These are phyloP conservation scores for Speoplatyrhinus poulsoni DNA, from an alignment of 2,113 vertebrate genomes.

Conservation along the genomic window DNA sequence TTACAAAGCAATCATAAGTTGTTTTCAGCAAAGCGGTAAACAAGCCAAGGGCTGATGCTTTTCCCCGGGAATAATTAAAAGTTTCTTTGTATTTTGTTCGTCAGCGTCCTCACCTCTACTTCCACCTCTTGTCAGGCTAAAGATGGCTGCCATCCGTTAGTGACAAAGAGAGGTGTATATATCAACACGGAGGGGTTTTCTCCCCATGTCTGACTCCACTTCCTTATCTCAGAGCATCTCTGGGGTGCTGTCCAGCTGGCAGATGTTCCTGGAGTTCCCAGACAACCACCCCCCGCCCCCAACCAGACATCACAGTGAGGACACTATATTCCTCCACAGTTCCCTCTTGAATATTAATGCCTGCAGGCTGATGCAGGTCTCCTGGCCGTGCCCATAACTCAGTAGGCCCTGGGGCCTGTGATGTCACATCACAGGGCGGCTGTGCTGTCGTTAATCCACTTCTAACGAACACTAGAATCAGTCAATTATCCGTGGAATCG, in stretches of 20 bases:
- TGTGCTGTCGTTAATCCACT: slow-evolving; percentile 50
- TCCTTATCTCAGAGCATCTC: neutral
- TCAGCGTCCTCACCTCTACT: slow-evolving; percentile 61
- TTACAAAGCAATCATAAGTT: slow-evolving; percentile 73
- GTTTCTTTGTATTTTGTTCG: slow-evolving; percentile 63
- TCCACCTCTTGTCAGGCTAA: slow-evolving; percentile 59
- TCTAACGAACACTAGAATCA: slow-evolving; percentile 62
- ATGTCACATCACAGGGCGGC: slow-evolving; percentile 38
- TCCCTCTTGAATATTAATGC: neutral
- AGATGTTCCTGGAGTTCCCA: neutral
- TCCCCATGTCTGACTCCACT: neutral
- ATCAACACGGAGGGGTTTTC: slow-evolving; percentile 15
- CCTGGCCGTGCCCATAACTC: slow-evolving; percentile 24
- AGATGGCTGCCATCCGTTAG: slow-evolving; percentile 15
- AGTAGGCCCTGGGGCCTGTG: slow-evolving; percentile 28
- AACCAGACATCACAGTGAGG: too few species aligned
- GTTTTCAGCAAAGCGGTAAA: slow-evolving; percentile 72
- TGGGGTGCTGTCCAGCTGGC: slow-evolving; percentile 4
- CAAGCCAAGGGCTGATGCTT: slow-evolving; percentile 68
- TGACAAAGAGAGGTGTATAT: too few species aligned
- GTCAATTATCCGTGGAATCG: slow-evolving; percentile 67
- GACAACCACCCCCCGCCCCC: neutral
- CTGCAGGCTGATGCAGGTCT: slow-evolving; percentile 4
- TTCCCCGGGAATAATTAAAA: slow-evolving; percentile 72
- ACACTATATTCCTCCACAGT: neutral